Percentiles rank a stretch among this genome's conserved stretches.
These are phyloP conservation scores for Mercenaria mercenaria DNA, from an alignment of 1,140 invertebrate genomes.

Conservation along the genomic window DNA sequence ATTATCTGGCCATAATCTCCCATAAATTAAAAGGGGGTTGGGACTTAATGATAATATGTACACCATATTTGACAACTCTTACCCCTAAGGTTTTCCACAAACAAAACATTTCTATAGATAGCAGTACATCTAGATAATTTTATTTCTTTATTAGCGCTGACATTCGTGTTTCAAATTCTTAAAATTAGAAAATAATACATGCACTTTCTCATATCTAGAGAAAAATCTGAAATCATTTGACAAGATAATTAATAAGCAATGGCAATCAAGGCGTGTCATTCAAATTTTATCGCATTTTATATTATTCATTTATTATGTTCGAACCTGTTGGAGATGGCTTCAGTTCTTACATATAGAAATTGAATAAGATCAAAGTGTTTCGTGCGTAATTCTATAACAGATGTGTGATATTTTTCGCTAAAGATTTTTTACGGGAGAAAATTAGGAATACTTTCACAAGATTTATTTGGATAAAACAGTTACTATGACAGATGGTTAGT, in stretches of 20 bases:
- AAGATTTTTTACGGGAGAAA: neutral
- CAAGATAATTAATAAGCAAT: conserved; percentile 16
- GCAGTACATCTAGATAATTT: neutral
- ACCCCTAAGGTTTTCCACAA: neutral
- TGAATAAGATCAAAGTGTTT: neutral
- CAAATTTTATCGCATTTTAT: neutral
- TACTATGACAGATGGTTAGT: neutral
- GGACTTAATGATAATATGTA: conserved; percentile 20
- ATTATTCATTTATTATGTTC: neutral
- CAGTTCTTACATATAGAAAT: neutral
- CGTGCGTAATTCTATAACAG: neutral
- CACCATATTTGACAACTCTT: conserved; percentile 7
- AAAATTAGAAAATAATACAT: neutral
- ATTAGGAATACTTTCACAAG: neutral
- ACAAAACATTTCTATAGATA: neutral
- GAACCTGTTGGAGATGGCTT: neutral
- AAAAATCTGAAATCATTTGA: neutral
- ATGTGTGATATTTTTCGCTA: neutral
- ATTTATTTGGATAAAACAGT: neutral
- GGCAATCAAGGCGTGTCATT: neutral
- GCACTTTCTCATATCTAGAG: neutral
- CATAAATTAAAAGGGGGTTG: neutral
- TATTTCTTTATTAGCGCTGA: neutral
- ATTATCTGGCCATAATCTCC: neutral
- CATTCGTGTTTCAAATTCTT: neutral